Conservation (phyloP, 2,797 vertebrate genomes). For the Gymnoscopelus microlampas region DNA sequence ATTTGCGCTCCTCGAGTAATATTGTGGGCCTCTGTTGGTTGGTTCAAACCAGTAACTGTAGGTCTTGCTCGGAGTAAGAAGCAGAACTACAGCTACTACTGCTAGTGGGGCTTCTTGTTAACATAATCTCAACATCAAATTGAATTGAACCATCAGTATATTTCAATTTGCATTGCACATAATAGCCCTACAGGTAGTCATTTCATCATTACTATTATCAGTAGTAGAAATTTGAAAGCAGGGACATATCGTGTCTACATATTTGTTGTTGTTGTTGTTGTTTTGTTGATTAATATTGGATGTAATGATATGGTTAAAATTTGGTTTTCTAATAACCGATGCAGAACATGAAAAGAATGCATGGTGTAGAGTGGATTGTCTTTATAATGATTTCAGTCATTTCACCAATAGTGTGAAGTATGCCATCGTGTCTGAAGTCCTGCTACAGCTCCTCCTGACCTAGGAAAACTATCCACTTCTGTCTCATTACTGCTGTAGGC, state of each 20-base stretch:
- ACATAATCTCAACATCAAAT: too few relatives aligned
- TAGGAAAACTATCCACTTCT: constrained; percentile 29
- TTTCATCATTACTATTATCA: neutral
- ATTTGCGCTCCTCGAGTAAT: too few relatives aligned
- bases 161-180: neutral
- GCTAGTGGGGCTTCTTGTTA: too few relatives aligned
- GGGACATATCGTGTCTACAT: neutral
- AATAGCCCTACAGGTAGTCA: neutral
- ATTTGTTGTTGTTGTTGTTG: too few relatives aligned
- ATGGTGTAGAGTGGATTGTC: constrained; percentile 39
- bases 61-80: too few relatives aligned
- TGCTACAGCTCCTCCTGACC: constrained; percentile 47
- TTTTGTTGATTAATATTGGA: too few relatives aligned
- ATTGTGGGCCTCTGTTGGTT: too few relatives aligned
- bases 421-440: constrained; percentile 38
- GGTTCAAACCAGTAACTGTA: too few relatives aligned
- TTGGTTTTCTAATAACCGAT: constrained; percentile 4
- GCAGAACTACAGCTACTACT: too few relatives aligned
- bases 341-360: neutral
- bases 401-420: constrained; percentile 45
- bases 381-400: constrained; percentile 35
- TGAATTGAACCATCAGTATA: too few relatives aligned
- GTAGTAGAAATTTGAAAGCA: constrained; percentile 3
- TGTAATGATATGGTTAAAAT: too few relatives aligned
- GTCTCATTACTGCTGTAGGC: constrained; percentile 36